A percentile compares a stretch with the other conserved stretches of the same genome.
Conservation (phyloP, 2,888 invertebrate species). For the Eupithecia centaureata region DNA sequence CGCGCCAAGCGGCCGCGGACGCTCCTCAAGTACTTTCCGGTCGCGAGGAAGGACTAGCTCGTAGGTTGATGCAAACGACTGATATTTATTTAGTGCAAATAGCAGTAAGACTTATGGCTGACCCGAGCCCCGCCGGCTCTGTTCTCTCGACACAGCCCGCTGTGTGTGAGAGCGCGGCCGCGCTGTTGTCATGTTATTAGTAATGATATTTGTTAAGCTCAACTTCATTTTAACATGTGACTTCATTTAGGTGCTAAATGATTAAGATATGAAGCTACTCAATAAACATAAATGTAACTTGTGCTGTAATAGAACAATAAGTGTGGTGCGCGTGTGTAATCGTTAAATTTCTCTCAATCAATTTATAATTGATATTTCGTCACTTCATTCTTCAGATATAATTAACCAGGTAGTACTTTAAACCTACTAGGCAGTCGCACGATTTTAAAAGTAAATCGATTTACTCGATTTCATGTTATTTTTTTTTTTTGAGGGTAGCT, state of each 20-base stretch:
- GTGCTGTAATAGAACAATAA: neutral
- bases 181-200: neutral
- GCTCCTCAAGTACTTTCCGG: slow-evolving; percentile 69
- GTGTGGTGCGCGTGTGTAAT: too few species aligned
- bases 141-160: too few species aligned
- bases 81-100: slow-evolving; percentile 40
- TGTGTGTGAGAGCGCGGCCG: too few species aligned
- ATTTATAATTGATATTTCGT: too few species aligned
- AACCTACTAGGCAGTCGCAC: too few species aligned
- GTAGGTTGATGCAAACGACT: slow-evolving; percentile 40
- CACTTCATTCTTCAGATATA: too few species aligned
- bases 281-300: neutral
- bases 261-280: neutral
- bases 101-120: neutral
- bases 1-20: slow-evolving; percentile 60
- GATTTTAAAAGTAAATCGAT: too few species aligned
- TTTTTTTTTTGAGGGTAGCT: too few species aligned
- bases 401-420: too few species aligned
- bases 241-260: neutral
- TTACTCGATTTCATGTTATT: too few species aligned
- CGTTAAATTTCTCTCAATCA: neutral
- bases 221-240: neutral
- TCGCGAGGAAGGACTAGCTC: slow-evolving; percentile 53
- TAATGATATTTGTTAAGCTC: neutral
- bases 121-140: neutral